Conservation (phyloP, 1,140 invertebrate genomes). For the Pteromalus puparum region DNA sequence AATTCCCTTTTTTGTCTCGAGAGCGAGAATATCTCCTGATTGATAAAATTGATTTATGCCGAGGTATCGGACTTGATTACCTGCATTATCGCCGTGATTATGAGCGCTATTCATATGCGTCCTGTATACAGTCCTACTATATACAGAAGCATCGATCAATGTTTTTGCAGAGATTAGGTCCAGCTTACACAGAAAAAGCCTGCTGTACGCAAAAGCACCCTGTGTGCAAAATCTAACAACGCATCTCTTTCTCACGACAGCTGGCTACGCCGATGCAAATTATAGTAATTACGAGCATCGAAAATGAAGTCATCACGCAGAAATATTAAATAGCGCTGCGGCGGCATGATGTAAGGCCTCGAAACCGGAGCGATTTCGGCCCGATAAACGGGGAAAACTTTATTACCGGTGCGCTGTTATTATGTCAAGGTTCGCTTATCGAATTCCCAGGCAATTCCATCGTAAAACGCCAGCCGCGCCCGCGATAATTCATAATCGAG, state of each 20-base stretch:
- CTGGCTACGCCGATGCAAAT: background rate
- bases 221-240: no score
- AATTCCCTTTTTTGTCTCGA: no score
- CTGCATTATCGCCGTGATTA: no score
- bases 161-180: background rate
- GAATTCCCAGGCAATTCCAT: background rate
- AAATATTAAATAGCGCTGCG: background rate
- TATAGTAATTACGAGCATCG: background rate
- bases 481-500: slow-evolving; percentile 3
- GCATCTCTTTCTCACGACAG: no score
- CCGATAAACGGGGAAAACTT: background rate
- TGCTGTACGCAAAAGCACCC: no score
- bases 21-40: background rate
- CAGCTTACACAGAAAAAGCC: no score
- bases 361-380: background rate
- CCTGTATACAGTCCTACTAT: no score
- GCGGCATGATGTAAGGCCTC: background rate
- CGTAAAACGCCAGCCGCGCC: slow-evolving; percentile 1
- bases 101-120: background rate
- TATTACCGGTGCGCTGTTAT: background rate
- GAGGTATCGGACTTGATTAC: background rate
- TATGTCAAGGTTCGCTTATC: slow-evolving; percentile 27
- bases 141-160: background rate
- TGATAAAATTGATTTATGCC: background rate
- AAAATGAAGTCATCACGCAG: background rate